Conservation (phyloP, 2,113 vertebrate species). For the Triplophysa siluroides region DNA sequence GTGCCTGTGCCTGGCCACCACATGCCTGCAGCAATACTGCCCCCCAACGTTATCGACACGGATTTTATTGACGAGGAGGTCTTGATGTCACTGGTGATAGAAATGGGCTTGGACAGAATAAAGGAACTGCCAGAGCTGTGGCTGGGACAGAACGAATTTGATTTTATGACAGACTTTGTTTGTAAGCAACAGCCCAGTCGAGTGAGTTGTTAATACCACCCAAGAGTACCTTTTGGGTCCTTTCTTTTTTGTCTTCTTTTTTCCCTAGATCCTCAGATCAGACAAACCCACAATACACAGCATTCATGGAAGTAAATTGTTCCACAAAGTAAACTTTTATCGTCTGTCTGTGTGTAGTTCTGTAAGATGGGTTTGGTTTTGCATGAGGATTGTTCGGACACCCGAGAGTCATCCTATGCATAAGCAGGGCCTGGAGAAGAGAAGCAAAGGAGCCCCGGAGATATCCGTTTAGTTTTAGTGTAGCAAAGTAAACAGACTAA, state of each 20-base stretch:
- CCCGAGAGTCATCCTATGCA: slow-evolving; percentile 20
- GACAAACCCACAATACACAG: background rate
- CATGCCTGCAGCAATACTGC: slow-evolving; percentile 84
- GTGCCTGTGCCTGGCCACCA: slow-evolving; percentile 75
- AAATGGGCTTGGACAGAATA: slow-evolving; percentile 91
- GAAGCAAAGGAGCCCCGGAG: slow-evolving; percentile 16
- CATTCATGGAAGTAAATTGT: background rate
- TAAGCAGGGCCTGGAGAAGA: slow-evolving; percentile 2
- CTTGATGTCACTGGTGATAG: slow-evolving; percentile 87
- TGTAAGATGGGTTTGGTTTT: slow-evolving; percentile 25
- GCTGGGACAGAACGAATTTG: slow-evolving; percentile 90
- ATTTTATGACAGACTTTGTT: slow-evolving; percentile 91
- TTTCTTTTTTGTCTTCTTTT: background rate
- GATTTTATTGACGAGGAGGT: slow-evolving; percentile 92
- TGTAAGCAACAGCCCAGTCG: slow-evolving; percentile 89
- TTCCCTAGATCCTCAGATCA: background rate
- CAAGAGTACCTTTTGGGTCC: background rate
- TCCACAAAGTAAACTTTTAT: background rate
- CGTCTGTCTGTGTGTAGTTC: background rate
- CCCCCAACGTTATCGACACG: slow-evolving; percentile 91
- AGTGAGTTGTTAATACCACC: slow-evolving; percentile 80
- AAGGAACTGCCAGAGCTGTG: slow-evolving; percentile 90
- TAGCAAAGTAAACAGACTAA: slow-evolving; percentile 11
- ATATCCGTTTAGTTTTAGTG: slow-evolving; percentile 30
- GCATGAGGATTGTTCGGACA: slow-evolving; percentile 26